Evolutionary conservation across 2,113 vertebrate species (phyloP).

Genomic region (Paratilapia polleni): DNA sequence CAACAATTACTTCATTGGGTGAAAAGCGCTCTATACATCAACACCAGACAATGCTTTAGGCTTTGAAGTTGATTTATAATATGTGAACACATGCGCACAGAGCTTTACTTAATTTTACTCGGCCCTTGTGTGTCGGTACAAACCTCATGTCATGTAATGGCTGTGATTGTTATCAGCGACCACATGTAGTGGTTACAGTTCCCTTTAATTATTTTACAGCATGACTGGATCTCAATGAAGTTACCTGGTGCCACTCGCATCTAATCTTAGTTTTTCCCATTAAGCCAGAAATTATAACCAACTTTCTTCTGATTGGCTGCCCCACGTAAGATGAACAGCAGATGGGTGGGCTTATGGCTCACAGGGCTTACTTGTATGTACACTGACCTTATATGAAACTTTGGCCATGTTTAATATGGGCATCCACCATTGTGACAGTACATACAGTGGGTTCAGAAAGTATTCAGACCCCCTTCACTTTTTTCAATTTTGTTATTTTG

Average conservation of each 20-base stretch:
- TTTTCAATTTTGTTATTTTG: too few species aligned
- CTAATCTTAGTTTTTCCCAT: not conserved
- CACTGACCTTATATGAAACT: too few species aligned
- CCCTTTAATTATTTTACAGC: not conserved
- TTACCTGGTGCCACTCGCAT: not conserved
- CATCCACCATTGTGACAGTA: too few species aligned
- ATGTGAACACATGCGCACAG: not conserved
- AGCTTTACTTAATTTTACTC: not conserved
- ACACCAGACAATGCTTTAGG: not conserved
- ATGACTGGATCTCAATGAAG: too few species aligned
- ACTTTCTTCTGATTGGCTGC: not conserved
- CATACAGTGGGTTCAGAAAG: too few species aligned
- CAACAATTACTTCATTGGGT: not conserved
- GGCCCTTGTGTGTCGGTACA: not conserved
- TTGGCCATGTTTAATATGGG: too few species aligned
- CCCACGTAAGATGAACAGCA: too few species aligned
- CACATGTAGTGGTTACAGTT: not conserved
- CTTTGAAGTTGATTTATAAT: not conserved
- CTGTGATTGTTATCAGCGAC: not conserved
- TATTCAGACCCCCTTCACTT: too few species aligned
- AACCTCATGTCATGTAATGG: not conserved
- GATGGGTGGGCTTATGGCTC: not conserved
- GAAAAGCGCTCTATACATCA: slow-evolving; percentile 7
- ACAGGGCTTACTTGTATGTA: too few species aligned
- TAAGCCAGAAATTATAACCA: not conserved